Evolutionary conservation across 2,797 vertebrate species (phyloP), one percentile per base, ranked within the genome.

Genomic region (Sardinella longiceps): DNA sequence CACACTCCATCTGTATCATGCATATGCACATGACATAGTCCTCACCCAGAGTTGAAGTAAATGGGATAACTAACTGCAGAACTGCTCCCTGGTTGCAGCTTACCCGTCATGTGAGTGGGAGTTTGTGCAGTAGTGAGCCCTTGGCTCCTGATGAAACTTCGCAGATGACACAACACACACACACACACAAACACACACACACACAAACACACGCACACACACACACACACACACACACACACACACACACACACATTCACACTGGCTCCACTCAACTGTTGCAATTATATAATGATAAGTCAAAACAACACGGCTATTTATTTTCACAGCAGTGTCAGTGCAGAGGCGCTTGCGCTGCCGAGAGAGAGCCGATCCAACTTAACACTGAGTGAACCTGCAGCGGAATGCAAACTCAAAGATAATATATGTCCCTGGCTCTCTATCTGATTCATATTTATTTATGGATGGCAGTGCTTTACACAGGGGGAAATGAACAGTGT

Each of bases 371-470:
- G 20, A 18, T 66, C 80, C 15, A 28, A 18, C 12, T 58, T 74
- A 63, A 63, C 60, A 39, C 66, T 83, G 80, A 46, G 28, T 83
- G 80, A 46, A 23, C 81, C 20, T 81, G 43, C 80, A 30, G 7
- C 15, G 46, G 56, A 18, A 84, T 43, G 51, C 39, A 60, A 81
- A 70, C 63, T 82, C 82, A 80, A 48, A 81, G 37, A 74, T 37
- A 74, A 20, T 37, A 39, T 74, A 74, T 74, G 30, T 77, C 20
- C 43, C 20, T 20, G 33, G 70, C 33, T 18, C 12, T 11, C 33
- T 30, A 30, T 77, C 20, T 77, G 70, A 23, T 77, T 77, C 33
- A 23, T 77, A 77, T 77, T 43, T 25, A 60, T 37, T 77, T 37
- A 23, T 77, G 70, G 43, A 33, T 43, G 33, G 33, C 37, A 77